Evolutionary conservation across 2,888 invertebrate species (phyloP), one percentile per base, ranked within the genome.

Genomic region (Endotricha flammealis): DNA sequence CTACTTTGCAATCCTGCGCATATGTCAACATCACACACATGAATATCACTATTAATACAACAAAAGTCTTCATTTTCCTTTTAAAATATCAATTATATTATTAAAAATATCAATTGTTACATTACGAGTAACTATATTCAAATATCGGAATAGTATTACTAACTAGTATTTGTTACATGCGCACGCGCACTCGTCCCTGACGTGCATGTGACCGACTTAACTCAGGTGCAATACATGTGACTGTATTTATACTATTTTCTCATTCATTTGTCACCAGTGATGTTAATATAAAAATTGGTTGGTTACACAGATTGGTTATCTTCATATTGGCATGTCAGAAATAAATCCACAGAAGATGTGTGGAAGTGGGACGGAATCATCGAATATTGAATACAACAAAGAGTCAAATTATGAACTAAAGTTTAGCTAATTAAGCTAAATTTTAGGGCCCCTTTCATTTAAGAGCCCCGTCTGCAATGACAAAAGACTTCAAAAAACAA

Each of bases 1-100:
- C 60, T 61, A 73, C 70, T 47, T 66, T 77, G 44, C 83, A 83
- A 48, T 81, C 78, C 47, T 83, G 83, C 34, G 73, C 66, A 25
- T 39, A 12, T 14, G 44, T 54, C 43, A 51, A 12, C 27, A 64
- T 4, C 27, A 62, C 30, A 43, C 41, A 56, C 40, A 46, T 32
- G n/a, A 52, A 40, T 9, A 70, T 28, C 10, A 60, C 38, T 27
- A 60, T 38, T 24, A 39, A 7, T n/a, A 39, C 12, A 22, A 12
- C 41, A n/a, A 39, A 41, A 46, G 46, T 55, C 6, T 23, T 41
- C 6, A 32, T 31, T 17, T n/a, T 34, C 12, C 20, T 36, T n/a
- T n/a, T n/a, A n/a, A n/a, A 38, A 41, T 35, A 39, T 25, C 24
- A 17, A 33, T 11, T n/a, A n/a, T n/a, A n/a, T n/a, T n/a, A n/a